A percentile compares a stretch with the other conserved stretches of the same genome.
phyloP scores from a whole-genome alignment of 2,113 vertebrate species.

The Ciconia maguari region DNA sequence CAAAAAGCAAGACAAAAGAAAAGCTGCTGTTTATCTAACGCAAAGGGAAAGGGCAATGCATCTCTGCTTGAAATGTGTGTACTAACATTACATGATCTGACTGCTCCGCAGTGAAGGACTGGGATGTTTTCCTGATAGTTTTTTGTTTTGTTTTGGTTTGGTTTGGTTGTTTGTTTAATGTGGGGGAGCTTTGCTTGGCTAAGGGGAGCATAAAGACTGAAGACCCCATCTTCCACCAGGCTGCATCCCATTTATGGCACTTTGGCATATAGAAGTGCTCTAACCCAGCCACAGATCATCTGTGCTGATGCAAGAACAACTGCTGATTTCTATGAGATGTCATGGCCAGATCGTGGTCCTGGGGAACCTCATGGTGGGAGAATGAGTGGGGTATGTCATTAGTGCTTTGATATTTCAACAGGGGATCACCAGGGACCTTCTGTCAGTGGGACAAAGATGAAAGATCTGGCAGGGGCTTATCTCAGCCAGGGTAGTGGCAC shows the following conservation, averaged over 20 bases:
- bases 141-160: neutral
- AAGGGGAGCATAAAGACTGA: neutral
- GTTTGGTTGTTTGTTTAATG: neutral
- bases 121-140: neutral
- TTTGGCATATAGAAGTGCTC: neutral
- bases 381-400: neutral
- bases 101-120: neutral
- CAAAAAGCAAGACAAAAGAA: neutral
- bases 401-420: neutral
- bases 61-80: neutral
- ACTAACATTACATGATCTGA: neutral
- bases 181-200: neutral
- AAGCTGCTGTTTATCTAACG: neutral
- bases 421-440: neutral
- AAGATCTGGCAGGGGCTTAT: neutral
- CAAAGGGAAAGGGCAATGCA: neutral
- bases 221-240: neutral
- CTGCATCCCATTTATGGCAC: neutral
- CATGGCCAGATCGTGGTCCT: neutral
- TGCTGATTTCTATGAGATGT: neutral
- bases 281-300: neutral
- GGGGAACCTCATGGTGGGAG: neutral
- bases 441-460: neutral
- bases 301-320: neutral
- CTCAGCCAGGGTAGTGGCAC: neutral